Base-by-base conservation (phyloP, 1,140 invertebrate species). In the Anagrus nilaparvatae region DNA sequence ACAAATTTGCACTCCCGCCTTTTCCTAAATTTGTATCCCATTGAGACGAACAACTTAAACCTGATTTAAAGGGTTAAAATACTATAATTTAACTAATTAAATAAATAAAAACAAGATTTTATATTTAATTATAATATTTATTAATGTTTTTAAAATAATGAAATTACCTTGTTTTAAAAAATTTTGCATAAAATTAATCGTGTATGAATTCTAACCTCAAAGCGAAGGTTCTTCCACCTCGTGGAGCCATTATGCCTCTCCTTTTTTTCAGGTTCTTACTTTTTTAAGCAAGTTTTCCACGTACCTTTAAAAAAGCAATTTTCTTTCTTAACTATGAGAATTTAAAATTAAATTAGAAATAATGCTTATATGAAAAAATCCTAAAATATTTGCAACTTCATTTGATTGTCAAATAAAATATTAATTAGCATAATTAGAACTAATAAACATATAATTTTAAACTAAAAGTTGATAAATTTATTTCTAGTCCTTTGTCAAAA, bases 401-500 rank as follows among this genome's bases (percentile, higher is more conserved):
- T n/a, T n/a, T n/a, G n/a, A n/a, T n/a, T n/a, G n/a, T n/a, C n/a
- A n/a, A n/a, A n/a, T n/a, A n/a, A n/a, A n/a, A n/a, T n/a, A n/a
- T n/a, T n/a, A n/a, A n/a, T n/a, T n/a, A n/a, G n/a, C n/a, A n/a
- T 3, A 10, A 46, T 37, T 9, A 27, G 23, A 38, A 36, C 42
- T 35, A 28, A 40, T 41, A 18, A 17, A 27, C 17, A 31, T 19
- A 21, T 18, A 21, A 31, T 28, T 30, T 40, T 21, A 5, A 29
- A 40, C 13, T 8, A 40, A 35, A 23, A 27, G 23, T 18, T 31
- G 10, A 30, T 44, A 10, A 40, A 36, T 40, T 51, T 43, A 39
- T 36, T 53, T 59, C 12, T 52, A 70, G 67, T 69, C 66, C n/a
- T 67, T 70, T 43, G 63, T 70, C 10, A 68, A 61, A 51, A 69